Evolutionary conservation across 2,888 invertebrate genomes (phyloP).

Genomic region (Drosophila nr. fundita): DNA sequence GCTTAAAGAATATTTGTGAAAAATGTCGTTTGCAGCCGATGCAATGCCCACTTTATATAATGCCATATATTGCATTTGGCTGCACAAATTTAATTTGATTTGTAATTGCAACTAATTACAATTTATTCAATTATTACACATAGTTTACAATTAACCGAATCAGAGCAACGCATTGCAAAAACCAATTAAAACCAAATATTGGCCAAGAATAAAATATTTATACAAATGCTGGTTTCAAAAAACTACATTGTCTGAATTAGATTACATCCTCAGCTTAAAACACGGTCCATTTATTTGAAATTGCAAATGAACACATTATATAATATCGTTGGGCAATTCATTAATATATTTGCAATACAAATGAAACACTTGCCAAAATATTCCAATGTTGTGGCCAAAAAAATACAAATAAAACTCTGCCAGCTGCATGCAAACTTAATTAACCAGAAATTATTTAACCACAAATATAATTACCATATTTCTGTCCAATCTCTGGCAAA

Average conservation of each 20-base stretch:
- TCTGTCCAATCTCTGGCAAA: constrained; percentile 10
- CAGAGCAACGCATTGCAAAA: background rate
- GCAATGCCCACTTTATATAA: background rate
- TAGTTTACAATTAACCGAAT: background rate
- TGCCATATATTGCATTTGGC: background rate
- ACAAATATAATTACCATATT: constrained; percentile 59
- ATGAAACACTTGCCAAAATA: constrained; percentile 9
- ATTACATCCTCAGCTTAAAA: background rate
- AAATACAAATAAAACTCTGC: background rate
- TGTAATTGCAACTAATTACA: background rate
- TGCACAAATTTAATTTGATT: background rate
- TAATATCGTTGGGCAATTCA: background rate
- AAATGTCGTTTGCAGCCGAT: background rate
- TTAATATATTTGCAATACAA: constrained; percentile 18
- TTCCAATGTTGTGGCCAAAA: background rate
- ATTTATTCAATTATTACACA: background rate
- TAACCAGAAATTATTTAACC: constrained; percentile 50
- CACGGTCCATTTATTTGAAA: background rate
- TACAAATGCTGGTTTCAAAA: background rate
- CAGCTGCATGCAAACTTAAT: constrained; percentile 52
- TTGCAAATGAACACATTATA: constrained; percentile 1
- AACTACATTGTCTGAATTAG: background rate
- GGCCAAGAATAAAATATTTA: background rate
- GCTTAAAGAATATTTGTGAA: constrained; percentile 15
- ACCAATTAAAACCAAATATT: background rate